Percentiles rank a stretch among this genome's conserved stretches.
These are phyloP conservation scores for Hylaeus anthracinus DNA, from an alignment of 1,140 invertebrate genomes.

Conservation along the genomic window DNA sequence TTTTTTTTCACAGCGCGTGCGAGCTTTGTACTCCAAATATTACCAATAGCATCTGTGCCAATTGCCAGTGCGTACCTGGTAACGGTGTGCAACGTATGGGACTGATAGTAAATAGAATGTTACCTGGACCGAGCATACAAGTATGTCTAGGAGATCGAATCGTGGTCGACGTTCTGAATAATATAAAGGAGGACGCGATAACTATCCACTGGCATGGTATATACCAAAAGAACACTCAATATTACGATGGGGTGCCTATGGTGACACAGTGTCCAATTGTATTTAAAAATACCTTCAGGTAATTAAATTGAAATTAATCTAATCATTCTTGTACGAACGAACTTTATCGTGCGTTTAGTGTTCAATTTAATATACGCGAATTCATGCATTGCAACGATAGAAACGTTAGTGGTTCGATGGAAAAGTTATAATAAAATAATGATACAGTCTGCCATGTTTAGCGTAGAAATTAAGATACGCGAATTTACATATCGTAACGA, in stretches of 20 bases:
- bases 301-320: conserved; percentile 55
- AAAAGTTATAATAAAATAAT: too few relatives aligned
- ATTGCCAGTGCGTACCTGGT: conserved; percentile 92
- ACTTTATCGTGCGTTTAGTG: background rate
- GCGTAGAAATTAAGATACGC: too few relatives aligned
- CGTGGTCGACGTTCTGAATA: conserved; percentile 91
- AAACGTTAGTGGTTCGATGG: background rate
- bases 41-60: conserved; percentile 91
- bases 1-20: background rate
- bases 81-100: conserved; percentile 93
- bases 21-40: conserved; percentile 89
- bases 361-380: too few relatives aligned
- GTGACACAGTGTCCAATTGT: conserved; percentile 94
- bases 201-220: conserved; percentile 95
- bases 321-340: too few relatives aligned
- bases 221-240: conserved; percentile 89
- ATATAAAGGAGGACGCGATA: conserved; percentile 87
- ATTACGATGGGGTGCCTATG: conserved; percentile 94
- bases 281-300: conserved; percentile 90
- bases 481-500: too few relatives aligned
- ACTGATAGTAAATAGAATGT: conserved; percentile 92
- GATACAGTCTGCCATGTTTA: too few relatives aligned
- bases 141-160: conserved; percentile 90
- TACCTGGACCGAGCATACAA: conserved; percentile 92
- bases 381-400: background rate